Evolutionary conservation across 1,140 invertebrate genomes (phyloP).

Genomic region (Aphelenchoides fujianensis): DNA sequence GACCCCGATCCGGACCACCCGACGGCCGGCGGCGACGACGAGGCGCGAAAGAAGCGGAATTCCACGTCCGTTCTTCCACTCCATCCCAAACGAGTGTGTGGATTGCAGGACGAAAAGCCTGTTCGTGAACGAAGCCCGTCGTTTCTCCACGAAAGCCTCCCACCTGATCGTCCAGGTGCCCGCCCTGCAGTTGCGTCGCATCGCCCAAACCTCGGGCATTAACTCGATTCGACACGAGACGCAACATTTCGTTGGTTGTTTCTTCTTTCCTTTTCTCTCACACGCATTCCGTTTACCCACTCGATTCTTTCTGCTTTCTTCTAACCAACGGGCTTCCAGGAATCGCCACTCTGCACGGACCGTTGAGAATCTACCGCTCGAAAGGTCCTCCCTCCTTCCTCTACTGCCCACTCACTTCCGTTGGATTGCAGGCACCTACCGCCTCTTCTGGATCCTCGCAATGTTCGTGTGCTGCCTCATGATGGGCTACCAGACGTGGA

Average conservation of each 20-base stretch:
- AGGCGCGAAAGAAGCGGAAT: not conserved
- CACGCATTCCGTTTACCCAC: not conserved
- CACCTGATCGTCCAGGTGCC: constrained; percentile 49
- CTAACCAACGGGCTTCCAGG: constrained; percentile 30
- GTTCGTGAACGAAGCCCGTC: constrained; percentile 29
- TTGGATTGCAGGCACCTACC: constrained; percentile 35
- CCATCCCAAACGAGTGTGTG: not conserved
- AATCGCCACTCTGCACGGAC: constrained; percentile 54
- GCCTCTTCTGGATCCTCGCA: constrained; percentile 48
- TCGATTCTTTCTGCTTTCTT: not conserved
- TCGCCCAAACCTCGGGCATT: constrained; percentile 44
- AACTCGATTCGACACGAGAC: constrained; percentile 45
- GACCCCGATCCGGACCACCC: not conserved
- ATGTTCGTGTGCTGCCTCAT: constrained; percentile 40
- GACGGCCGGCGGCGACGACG: not conserved
- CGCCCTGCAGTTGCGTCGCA: constrained; percentile 42
- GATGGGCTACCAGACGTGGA: constrained; percentile 45
- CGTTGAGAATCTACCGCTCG: constrained; percentile 53
- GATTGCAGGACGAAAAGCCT: not conserved
- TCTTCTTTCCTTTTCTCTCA: not conserved
- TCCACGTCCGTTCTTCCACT: not conserved
- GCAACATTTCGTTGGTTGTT: constrained; percentile 55
- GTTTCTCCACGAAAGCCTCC: constrained; percentile 37
- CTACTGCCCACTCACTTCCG: no score
- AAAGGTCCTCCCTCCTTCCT: no score